Conservation (phyloP, 1,140 invertebrate species). For the Catajapyx aquilonaris region DNA sequence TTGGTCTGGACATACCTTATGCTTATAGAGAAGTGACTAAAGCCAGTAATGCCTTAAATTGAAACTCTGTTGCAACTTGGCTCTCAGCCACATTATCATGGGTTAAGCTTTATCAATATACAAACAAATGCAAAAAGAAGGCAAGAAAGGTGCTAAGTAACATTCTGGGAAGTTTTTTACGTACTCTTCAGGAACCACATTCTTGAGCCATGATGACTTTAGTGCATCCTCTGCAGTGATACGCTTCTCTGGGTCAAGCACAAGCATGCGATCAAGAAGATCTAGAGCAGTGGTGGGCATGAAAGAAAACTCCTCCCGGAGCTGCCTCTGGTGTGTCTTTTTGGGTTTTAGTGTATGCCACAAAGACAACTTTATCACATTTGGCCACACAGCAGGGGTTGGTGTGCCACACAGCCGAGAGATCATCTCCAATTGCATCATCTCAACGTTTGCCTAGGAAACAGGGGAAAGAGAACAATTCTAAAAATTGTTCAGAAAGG, state of each 20-base stretch:
- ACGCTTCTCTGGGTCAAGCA: constrained; percentile 79
- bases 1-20: no score
- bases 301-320: constrained; percentile 82
- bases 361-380: constrained; percentile 80
- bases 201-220: constrained; percentile 81
- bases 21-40: no score
- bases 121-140: no score
- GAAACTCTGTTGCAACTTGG: no score
- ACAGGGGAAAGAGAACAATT: no score
- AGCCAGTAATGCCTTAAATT: no score
- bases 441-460: constrained; percentile 65
- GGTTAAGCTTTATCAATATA: no score
- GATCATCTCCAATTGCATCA: constrained; percentile 87
- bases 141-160: no score
- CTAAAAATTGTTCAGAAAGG: no score
- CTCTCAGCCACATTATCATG: no score
- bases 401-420: constrained; percentile 89
- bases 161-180: no score
- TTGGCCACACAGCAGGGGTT: constrained; percentile 91
- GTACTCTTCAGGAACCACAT: constrained; percentile 75
- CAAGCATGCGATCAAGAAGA: constrained; percentile 88
- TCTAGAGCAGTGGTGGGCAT: constrained; percentile 78
- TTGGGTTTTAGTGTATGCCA: constrained; percentile 86
- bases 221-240: constrained; percentile 89
- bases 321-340: constrained; percentile 61